These are phyloP conservation scores for Hybognathus amarus DNA, from an alignment of 2,797 vertebrate species.

Conservation along the genomic window DNA sequence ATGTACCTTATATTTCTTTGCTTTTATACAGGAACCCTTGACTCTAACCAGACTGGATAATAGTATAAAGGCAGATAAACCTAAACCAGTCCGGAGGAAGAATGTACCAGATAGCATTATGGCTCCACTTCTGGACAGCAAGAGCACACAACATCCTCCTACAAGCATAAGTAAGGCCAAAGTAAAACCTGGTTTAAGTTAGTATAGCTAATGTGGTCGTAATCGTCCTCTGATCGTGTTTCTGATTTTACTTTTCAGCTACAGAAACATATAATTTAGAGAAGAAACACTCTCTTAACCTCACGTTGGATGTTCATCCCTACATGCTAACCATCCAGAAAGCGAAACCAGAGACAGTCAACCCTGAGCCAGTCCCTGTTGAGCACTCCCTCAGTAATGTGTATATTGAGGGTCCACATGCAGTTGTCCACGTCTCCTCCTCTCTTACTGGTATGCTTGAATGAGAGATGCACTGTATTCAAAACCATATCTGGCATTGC, in stretches of 20 bases:
- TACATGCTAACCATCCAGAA: conserved; percentile 93
- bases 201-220: not conserved
- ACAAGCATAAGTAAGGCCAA: conserved; percentile 73
- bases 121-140: conserved; percentile 88
- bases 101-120: conserved; percentile 87
- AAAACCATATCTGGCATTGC: not conserved
- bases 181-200: not conserved
- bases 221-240: not conserved
- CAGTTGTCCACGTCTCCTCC: conserved; percentile 84
- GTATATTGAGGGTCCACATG: conserved; percentile 88
- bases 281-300: conserved; percentile 93
- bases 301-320: conserved; percentile 96
- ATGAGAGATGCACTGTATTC: not conserved
- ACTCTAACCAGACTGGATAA: conserved; percentile 90
- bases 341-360: conserved; percentile 83
- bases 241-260: conserved; percentile 32
- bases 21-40: conserved; percentile 81
- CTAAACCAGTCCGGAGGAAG: conserved; percentile 90
- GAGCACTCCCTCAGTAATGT: conserved; percentile 87
- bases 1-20: not conserved
- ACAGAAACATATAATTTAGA: conserved; percentile 77
- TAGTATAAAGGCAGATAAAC: conserved; percentile 91
- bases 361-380: conserved; percentile 78
- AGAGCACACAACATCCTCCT: conserved; percentile 83
- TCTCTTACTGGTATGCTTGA: conserved; percentile 83